Evolutionary conservation across 1,140 invertebrate species (phyloP).

Genomic region (Caerostris darwini): DNA sequence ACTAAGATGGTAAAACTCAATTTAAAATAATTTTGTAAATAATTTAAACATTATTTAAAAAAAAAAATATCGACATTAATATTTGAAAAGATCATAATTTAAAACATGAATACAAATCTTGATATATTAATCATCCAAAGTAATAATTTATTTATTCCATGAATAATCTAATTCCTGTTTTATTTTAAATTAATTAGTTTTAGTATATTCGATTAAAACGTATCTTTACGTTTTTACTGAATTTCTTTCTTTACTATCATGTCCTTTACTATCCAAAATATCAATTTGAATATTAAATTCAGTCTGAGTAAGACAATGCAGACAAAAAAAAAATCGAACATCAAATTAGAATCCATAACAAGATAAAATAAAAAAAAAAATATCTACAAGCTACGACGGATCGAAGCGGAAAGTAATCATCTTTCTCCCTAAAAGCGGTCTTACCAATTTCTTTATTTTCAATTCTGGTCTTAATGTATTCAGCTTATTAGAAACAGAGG

Average conservation of each 20-base stretch:
- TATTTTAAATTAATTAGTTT: conserved; percentile 1
- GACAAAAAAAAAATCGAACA: background rate
- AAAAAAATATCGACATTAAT: too few relatives aligned
- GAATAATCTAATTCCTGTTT: background rate
- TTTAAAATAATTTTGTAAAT: too few relatives aligned
- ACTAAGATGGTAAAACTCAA: too few relatives aligned
- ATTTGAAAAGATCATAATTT: too few relatives aligned
- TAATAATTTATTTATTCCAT: background rate
- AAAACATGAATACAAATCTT: too few relatives aligned
- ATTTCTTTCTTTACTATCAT: background rate
- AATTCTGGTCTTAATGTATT: conserved; percentile 15
- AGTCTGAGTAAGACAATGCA: background rate
- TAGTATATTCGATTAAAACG: background rate
- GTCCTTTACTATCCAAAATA: background rate
- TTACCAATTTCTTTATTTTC: background rate
- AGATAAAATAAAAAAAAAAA: background rate
- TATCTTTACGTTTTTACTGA: background rate
- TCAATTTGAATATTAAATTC: conserved; percentile 10
- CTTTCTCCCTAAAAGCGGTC: background rate
- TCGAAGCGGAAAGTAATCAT: background rate
- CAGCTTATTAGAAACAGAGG: conserved; percentile 14
- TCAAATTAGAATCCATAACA: conserved; percentile 20
- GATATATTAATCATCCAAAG: too few relatives aligned
- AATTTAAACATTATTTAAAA: too few relatives aligned
- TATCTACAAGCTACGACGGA: background rate